Conservation (phyloP, 2,797 vertebrate species). For the Brachymystax lenok region DNA sequence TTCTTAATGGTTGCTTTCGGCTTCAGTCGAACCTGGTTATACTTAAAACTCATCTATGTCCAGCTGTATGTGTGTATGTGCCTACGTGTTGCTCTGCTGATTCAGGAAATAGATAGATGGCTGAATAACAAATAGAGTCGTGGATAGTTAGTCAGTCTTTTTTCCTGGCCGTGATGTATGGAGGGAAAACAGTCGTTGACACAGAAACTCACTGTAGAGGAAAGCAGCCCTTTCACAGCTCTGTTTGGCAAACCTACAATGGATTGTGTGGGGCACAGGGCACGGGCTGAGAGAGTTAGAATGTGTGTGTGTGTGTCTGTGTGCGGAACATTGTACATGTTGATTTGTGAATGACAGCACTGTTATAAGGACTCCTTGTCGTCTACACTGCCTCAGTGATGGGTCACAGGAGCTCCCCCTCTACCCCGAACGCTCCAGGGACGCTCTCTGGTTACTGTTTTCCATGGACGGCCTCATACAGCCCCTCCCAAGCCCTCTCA, state of each 20-base stretch:
- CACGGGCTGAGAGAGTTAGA: background rate
- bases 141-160: constrained; percentile 41
- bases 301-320: constrained; percentile 12
- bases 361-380: constrained; percentile 63
- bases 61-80: constrained; percentile 13
- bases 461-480: constrained; percentile 51
- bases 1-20: constrained; percentile 29
- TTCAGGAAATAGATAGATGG: constrained; percentile 47
- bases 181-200: constrained; percentile 44
- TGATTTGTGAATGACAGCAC: constrained; percentile 70
- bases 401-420: constrained; percentile 66
- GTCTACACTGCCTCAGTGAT: constrained; percentile 61
- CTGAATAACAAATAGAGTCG: constrained; percentile 47
- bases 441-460: constrained; percentile 74
- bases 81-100: constrained; percentile 42
- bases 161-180: constrained; percentile 37
- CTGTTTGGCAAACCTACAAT: background rate
- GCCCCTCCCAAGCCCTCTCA: constrained; percentile 5
- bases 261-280: background rate
- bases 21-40: constrained; percentile 38
- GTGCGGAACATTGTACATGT: constrained; percentile 29
- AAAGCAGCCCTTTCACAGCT: constrained; percentile 12
- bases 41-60: constrained; percentile 45
- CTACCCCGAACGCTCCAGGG: constrained; percentile 59
- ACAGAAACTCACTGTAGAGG: constrained; percentile 37